phyloP scores from a whole-genome alignment of 2,888 invertebrate genomes.

The Gerosis bhagava region DNA sequence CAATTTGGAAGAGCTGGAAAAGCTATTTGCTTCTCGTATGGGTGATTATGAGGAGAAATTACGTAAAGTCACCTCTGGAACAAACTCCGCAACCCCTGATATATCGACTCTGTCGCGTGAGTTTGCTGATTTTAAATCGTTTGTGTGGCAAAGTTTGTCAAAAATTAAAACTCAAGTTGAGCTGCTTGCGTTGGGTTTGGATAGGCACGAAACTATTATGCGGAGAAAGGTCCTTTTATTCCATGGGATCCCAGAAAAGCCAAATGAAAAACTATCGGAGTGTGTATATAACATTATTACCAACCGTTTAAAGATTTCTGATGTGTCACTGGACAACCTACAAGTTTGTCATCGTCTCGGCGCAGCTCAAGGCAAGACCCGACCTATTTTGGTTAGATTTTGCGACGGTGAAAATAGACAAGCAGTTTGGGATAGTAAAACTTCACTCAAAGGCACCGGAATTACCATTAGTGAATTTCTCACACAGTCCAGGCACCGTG shows the following conservation, averaged over 20 bases:
- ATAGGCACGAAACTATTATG: slow-evolving; percentile 1
- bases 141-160: no score
- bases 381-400: neutral
- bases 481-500: no score
- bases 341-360: slow-evolving; percentile 2
- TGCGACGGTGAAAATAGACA: neutral
- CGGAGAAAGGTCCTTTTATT: neutral
- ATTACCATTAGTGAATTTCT: neutral
- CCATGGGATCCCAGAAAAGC: slow-evolving; percentile 1
- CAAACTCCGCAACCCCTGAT: no score
- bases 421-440: neutral
- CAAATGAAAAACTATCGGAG: neutral
- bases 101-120: no score
- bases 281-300: neutral
- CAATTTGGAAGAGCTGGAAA: no score
- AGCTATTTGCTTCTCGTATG: no score
- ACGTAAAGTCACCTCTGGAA: no score
- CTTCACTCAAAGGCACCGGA: no score
- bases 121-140: no score
- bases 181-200: neutral
- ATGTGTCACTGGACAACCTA: neutral
- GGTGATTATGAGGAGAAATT: no score
- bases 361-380: neutral
- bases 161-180: neutral
- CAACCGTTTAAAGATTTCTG: neutral